These are phyloP conservation scores for Dryobotodes eremita DNA, from an alignment of 2,888 invertebrate species.

Conservation along the genomic window DNA sequence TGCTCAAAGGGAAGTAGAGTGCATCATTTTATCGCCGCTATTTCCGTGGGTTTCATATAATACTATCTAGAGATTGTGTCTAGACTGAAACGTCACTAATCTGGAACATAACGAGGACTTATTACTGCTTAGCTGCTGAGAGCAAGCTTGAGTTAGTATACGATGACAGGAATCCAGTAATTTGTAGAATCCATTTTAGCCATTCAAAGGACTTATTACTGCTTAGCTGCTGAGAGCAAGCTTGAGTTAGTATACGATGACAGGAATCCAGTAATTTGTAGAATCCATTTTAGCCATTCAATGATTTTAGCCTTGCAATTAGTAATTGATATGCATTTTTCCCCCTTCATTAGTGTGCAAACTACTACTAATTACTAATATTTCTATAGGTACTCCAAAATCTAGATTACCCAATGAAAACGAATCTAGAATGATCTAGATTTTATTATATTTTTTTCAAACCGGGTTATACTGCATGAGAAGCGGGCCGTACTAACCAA, in stretches of 20 bases:
- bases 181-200: too few species aligned
- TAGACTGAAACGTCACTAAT: not conserved
- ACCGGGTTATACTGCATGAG: constrained; percentile 47
- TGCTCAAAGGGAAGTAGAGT: constrained; percentile 46
- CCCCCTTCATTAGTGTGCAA: not conserved
- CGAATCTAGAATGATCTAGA: constrained; percentile 10
- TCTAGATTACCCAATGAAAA: constrained; percentile 24
- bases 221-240: too few species aligned
- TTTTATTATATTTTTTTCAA: constrained; percentile 31
- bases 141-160: too few species aligned
- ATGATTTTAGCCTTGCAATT: not conserved
- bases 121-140: not conserved
- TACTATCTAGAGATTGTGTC: constrained; percentile 20
- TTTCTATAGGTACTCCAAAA: not conserved
- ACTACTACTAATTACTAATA: not conserved
- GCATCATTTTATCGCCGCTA: constrained; percentile 10
- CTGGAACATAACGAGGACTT: not conserved
- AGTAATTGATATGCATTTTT: not conserved
- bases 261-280: too few species aligned
- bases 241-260: too few species aligned
- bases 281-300: too few species aligned
- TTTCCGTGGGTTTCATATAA: constrained; percentile 38
- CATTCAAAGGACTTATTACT: too few species aligned
- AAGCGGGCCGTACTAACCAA: constrained; percentile 34
- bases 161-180: too few species aligned